phyloP scores from a whole-genome alignment of 2,113 vertebrate species.

The Gobius niger region DNA sequence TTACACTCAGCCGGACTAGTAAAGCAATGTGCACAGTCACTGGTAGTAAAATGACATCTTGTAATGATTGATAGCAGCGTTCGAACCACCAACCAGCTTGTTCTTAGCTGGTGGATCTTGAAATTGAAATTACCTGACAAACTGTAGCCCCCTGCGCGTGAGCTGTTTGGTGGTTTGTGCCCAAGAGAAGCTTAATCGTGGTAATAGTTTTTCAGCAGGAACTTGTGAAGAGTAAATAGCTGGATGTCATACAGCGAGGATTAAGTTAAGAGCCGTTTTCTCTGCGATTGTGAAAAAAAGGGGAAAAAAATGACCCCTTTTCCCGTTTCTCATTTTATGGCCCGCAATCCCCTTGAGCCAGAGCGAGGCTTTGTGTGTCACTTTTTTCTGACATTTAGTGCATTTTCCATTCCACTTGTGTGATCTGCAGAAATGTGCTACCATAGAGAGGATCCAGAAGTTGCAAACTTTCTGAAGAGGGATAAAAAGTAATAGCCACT shows the following conservation, averaged over 20 bases:
- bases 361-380: conserved; percentile 18
- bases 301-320: conserved; percentile 18
- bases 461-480: conserved; percentile 16
- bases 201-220: neutral
- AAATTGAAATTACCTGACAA: neutral
- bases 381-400: conserved; percentile 24
- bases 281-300: conserved; percentile 15
- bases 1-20: too few species aligned
- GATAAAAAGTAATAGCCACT: neutral
- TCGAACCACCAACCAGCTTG: too few species aligned
- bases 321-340: conserved; percentile 22
- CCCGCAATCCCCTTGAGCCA: conserved; percentile 42
- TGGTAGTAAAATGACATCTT: too few species aligned
- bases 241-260: conserved; percentile 14
- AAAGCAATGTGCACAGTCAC: too few species aligned
- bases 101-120: neutral
- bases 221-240: conserved; percentile 18
- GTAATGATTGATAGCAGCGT: too few species aligned
- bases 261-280: conserved; percentile 17
- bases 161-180: conserved; percentile 8
- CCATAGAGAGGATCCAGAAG: conserved; percentile 17
- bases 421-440: conserved; percentile 36
- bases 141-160: neutral
- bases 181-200: conserved; percentile 36
- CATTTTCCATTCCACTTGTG: conserved; percentile 31